Percentiles rank a stretch among this genome's conserved stretches.
These are phyloP conservation scores for Aphis craccivora DNA, from an alignment of 1,140 invertebrate genomes.

Conservation along the genomic window DNA sequence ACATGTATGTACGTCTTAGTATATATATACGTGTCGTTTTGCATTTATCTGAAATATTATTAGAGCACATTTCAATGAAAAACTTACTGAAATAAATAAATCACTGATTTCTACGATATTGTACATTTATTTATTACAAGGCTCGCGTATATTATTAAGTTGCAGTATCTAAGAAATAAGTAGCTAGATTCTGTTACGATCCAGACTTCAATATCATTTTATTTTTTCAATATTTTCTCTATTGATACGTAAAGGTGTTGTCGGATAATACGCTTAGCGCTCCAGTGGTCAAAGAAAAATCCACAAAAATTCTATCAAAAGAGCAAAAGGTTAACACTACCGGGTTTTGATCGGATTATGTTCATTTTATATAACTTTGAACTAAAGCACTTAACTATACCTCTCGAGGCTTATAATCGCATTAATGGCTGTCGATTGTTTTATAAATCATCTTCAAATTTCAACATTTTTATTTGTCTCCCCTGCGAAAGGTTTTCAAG, in stretches of 20 bases:
- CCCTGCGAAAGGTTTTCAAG: background rate
- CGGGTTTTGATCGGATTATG: slow-evolving; percentile 27
- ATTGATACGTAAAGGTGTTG: background rate
- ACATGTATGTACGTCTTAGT: background rate
- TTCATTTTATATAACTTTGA: slow-evolving; percentile 30
- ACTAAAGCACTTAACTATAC: background rate
- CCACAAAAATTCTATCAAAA: background rate
- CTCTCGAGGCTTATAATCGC: slow-evolving; percentile 11
- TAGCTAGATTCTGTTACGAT: background rate
- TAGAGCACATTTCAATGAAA: background rate
- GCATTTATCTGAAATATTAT: background rate
- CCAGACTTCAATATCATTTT: background rate
- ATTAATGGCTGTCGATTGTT: slow-evolving; percentile 25
- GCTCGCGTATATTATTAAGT: background rate
- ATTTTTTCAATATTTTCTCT: slow-evolving; percentile 24
- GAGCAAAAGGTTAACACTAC: background rate
- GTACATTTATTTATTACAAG: background rate
- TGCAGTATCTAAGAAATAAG: background rate
- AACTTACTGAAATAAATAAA: background rate
- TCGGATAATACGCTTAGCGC: background rate
- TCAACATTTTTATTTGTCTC: background rate
- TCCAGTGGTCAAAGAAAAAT: background rate
- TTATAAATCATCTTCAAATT: background rate
- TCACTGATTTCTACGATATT: background rate
- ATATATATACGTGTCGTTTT: background rate